Percentiles rank a stretch among this genome's conserved stretches.
Conservation (phyloP, 2,888 invertebrate genomes). For the Caenorhabditis imperialis region DNA sequence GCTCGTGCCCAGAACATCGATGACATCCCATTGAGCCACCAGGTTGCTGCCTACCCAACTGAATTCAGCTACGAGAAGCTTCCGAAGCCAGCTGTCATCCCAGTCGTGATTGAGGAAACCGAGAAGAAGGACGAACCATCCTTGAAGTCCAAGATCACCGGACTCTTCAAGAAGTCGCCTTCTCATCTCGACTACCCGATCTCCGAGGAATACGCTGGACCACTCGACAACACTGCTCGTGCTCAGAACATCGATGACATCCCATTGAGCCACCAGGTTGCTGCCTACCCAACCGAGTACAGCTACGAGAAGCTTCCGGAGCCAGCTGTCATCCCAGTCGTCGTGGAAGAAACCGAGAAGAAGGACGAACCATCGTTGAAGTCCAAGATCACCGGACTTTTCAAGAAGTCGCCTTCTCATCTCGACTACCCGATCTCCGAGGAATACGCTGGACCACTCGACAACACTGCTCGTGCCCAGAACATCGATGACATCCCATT, state of each 20-base stretch:
- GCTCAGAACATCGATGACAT: slow-evolving; percentile 33
- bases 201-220: slow-evolving; percentile 47
- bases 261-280: slow-evolving; percentile 43
- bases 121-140: slow-evolving; percentile 46
- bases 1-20: slow-evolving; percentile 51
- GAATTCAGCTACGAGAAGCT: slow-evolving; percentile 39
- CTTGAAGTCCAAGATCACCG: slow-evolving; percentile 44
- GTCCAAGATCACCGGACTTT: slow-evolving; percentile 35
- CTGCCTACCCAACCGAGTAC: slow-evolving; percentile 47
- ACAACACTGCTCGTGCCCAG: slow-evolving; percentile 14
- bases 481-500: slow-evolving; percentile 57
- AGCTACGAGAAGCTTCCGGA: slow-evolving; percentile 43
- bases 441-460: slow-evolving; percentile 25
- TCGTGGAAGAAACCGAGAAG: slow-evolving; percentile 29
- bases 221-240: slow-evolving; percentile 50
- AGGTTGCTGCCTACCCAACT: slow-evolving; percentile 47
- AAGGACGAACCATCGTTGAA: slow-evolving; percentile 22
- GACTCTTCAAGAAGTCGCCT: slow-evolving; percentile 44
- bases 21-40: slow-evolving; percentile 42
- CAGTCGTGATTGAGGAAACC: slow-evolving; percentile 23
- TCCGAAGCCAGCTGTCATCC: slow-evolving; percentile 17
- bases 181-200: slow-evolving; percentile 59
- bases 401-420: slow-evolving; percentile 34
- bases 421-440: slow-evolving; percentile 35
- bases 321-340: slow-evolving; percentile 17